Evolutionary conservation across 2,113 vertebrate species (phyloP).

Genomic region (Panthera uncia): DNA sequence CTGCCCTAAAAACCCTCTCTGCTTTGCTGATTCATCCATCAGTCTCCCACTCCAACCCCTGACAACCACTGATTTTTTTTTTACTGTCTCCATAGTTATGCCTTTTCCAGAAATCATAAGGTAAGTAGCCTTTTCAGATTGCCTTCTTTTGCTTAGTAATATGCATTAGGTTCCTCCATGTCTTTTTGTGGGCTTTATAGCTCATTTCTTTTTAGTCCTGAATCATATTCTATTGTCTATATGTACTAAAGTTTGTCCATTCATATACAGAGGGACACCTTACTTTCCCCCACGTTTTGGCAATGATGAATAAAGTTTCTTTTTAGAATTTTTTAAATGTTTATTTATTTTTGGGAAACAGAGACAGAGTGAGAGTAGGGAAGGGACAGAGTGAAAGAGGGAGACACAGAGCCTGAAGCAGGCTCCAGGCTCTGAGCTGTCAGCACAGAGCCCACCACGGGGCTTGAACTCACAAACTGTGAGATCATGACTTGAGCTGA

Average conservation of each 20-base stretch:
- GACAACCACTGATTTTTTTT: background rate
- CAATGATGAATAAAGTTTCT: background rate
- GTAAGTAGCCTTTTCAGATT: background rate
- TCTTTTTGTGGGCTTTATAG: background rate
- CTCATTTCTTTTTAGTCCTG: background rate
- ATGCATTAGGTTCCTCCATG: background rate
- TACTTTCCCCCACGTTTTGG: background rate
- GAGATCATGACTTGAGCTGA: too few relatives aligned
- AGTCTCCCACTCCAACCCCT: background rate
- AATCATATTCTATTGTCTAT: background rate
- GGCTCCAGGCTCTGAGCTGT: too few relatives aligned
- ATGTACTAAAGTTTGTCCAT: background rate
- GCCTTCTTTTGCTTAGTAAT: background rate
- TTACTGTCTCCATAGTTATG: background rate
- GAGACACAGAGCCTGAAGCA: too few relatives aligned
- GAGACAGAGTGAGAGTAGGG: too few relatives aligned
- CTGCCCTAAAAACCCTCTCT: background rate
- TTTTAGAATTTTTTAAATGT: too few relatives aligned
- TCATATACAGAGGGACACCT: background rate
- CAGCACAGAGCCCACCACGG: too few relatives aligned
- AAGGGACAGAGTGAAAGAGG: too few relatives aligned
- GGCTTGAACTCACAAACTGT: too few relatives aligned
- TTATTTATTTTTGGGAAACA: too few relatives aligned
- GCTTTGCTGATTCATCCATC: background rate
- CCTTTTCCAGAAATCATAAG: background rate